Evolutionary conservation across 2,888 invertebrate genomes (phyloP).

Genomic region (Lepetodrilus schrolli): DNA sequence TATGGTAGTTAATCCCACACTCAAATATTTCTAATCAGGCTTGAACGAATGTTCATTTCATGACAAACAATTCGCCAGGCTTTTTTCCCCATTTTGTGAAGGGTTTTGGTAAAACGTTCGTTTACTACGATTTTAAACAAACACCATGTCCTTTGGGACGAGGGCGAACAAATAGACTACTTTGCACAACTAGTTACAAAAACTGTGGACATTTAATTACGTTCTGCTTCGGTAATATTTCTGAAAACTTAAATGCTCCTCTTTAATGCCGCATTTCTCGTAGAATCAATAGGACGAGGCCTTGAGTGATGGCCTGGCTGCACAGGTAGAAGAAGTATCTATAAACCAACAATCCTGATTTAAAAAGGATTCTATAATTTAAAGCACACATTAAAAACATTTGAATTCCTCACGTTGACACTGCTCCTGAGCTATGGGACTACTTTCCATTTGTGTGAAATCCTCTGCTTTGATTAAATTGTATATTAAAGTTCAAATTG

Average conservation of each 20-base stretch:
- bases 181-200: neutral
- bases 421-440: no score
- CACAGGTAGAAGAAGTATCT: no score
- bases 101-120: neutral
- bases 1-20: neutral
- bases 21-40: neutral
- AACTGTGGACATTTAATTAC: slow-evolving; percentile 18
- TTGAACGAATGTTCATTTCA: slow-evolving; percentile 3
- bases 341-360: no score
- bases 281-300: neutral
- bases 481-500: no score
- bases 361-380: no score
- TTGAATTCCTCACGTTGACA: no score
- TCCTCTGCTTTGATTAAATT: no score
- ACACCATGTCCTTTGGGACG: neutral
- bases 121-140: slow-evolving; percentile 8
- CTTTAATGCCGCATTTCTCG: slow-evolving; percentile 14
- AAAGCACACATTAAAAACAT: no score
- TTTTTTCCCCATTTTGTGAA: neutral
- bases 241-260: neutral
- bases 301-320: no score
- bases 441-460: no score
- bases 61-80: neutral
- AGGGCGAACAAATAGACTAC: neutral
- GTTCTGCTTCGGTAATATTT: neutral